These are phyloP conservation scores for Bos taurus DNA, from an alignment of 2,113 vertebrate species.

Conservation along the genomic window DNA sequence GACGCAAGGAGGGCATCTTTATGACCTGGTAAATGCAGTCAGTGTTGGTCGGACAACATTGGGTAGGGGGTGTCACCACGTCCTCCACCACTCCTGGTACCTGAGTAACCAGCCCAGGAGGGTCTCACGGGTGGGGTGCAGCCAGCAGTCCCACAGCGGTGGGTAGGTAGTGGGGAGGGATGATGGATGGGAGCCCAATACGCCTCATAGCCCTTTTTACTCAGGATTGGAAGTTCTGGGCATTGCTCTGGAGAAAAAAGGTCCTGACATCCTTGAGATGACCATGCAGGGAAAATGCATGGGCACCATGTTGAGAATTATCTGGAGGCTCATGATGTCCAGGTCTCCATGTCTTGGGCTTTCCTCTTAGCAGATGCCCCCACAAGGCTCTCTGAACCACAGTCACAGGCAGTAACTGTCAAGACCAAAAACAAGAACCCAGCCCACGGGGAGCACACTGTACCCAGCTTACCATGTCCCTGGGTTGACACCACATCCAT, in stretches of 20 bases:
- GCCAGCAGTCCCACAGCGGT: background rate
- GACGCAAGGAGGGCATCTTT: background rate
- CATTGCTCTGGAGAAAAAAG: background rate
- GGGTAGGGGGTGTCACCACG: background rate
- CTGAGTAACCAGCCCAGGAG: background rate
- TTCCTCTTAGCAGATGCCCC: background rate
- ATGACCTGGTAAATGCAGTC: background rate
- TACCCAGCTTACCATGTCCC: constrained; percentile 83
- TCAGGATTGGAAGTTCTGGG: background rate
- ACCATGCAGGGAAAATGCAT: background rate
- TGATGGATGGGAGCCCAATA: background rate
- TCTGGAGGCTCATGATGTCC: background rate
- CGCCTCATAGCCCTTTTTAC: background rate
- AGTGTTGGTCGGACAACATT: background rate
- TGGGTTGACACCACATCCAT: constrained; percentile 88
- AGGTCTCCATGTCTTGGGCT: background rate
- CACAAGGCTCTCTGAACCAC: background rate
- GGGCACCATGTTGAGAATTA: background rate
- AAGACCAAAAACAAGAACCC: background rate
- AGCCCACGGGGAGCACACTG: rapidly evolving
- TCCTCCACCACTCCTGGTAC: background rate
- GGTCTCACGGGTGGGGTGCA: background rate
- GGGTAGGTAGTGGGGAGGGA: background rate
- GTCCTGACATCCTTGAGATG: background rate
- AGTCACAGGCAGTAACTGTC: background rate